phyloP scores from a whole-genome alignment of 2,113 vertebrate species.

The cattle (Bos taurus) region DNA sequence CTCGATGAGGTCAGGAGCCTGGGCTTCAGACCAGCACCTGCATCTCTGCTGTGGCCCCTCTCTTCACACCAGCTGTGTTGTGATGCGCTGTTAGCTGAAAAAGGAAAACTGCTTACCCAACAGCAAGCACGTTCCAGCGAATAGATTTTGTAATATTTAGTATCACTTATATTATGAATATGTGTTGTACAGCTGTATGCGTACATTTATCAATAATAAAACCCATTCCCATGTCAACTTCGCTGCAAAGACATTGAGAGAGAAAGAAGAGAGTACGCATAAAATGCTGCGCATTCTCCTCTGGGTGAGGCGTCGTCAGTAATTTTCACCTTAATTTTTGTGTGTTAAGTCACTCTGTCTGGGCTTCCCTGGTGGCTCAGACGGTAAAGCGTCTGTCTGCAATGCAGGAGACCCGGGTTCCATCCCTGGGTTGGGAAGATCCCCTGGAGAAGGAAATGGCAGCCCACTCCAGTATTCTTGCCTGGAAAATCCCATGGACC shows the following conservation, averaged over 20 bases:
- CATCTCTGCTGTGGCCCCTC: background rate
- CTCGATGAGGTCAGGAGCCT: background rate
- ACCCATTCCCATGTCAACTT: background rate
- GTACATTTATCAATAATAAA: background rate
- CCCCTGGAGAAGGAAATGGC: too few species aligned
- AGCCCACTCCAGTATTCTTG: too few species aligned
- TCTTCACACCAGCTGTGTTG: background rate
- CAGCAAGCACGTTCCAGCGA: background rate
- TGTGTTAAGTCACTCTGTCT: background rate
- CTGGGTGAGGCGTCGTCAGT: background rate
- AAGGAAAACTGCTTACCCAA: background rate
- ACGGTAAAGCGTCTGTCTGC: too few species aligned
- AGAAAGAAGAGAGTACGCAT: background rate
- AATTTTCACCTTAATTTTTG: background rate
- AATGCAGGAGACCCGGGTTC: too few species aligned
- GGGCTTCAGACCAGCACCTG: background rate
- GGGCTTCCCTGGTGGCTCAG: too few species aligned
- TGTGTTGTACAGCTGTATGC: background rate
- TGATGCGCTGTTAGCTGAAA: background rate
- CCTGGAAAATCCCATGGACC: too few species aligned
- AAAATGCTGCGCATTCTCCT: background rate
- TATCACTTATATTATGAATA: background rate
- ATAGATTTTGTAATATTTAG: background rate
- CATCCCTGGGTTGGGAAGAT: too few species aligned
- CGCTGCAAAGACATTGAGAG: background rate